Evolutionary conservation across 2,888 invertebrate genomes (phyloP), one percentile per base, ranked within the genome.

Genomic region (Luffia ferchaultella): DNA sequence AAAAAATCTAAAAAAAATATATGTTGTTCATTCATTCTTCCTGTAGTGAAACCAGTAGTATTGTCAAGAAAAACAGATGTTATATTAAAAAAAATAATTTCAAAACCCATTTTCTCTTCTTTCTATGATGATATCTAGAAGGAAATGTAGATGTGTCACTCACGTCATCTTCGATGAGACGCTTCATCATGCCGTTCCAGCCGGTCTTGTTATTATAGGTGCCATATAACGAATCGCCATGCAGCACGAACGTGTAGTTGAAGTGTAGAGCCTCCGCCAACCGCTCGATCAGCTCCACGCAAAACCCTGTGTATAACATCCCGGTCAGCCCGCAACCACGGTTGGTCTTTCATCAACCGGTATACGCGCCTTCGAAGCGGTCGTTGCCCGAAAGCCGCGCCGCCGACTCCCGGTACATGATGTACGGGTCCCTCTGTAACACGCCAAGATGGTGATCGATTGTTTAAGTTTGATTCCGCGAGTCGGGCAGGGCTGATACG

Each of bases 261-360:
- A 97, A 96, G 3, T 90, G 87, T 20, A 94, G 77, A 56, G 88
- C 82, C 58, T 86, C 73, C 12, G 93, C 87, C 55, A 97, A 84
- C 66, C 90, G 89, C 47, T 91, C 84, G 57, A 97, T 91, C 50
- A 97, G 78, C 68, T 97, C 97, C 55, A 97, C 90, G 57, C 93
- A 93, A 70, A 93, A 97, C 1, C 95, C 95, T 80, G 92, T 88
- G 64, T 2, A 3, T 53, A 18, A 45, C 17, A 42, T 19, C 1
- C n/a, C 2, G 15, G 7, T n/a, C n/a, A n/a, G n/a, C n/a, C n/a
- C n/a, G n/a, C n/a, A 7, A 40, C 15, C 7, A 9, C 15, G 7
- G 7, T 40, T 40, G 15, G 9, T 9, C 7, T 9, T 9, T 40
- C 40, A 40, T 7, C 7, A 9, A 15, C 40, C 9, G 5, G n/a